Percentiles rank a stretch among this genome's conserved stretches.
These are phyloP conservation scores for Pseudomyrmex dendroicus DNA, from an alignment of 1,140 invertebrate species.

Conservation along the genomic window DNA sequence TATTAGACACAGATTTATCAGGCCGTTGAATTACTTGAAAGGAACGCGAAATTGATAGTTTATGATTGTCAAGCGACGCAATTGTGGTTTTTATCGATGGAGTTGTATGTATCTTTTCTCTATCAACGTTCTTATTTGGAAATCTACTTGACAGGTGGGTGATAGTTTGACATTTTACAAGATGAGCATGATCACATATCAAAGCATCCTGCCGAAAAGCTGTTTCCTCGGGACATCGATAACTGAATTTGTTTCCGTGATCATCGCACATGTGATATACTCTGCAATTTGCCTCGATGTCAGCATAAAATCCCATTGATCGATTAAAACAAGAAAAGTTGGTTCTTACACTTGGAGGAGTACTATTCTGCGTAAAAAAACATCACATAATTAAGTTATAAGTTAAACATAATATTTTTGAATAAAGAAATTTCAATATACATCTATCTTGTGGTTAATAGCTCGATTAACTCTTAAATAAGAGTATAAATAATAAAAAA, in stretches of 20 bases:
- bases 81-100: not conserved
- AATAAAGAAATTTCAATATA: no score
- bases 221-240: constrained; percentile 84
- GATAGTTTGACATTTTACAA: constrained; percentile 82
- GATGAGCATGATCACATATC: constrained; percentile 85
- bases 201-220: constrained; percentile 85
- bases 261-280: constrained; percentile 85
- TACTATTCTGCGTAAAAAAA: constrained; percentile 31
- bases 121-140: not conserved
- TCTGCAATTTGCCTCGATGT: constrained; percentile 83
- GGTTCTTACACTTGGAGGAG: constrained; percentile 40
- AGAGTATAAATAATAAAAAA: no score
- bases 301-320: constrained; percentile 85
- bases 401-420: no score
- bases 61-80: constrained; percentile 3
- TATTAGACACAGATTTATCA: constrained; percentile 38
- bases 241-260: constrained; percentile 84
- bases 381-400: not conserved
- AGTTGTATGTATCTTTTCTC: not conserved
- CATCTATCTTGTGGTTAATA: no score
- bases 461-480: no score
- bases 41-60: constrained; percentile 60
- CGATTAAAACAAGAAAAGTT: constrained; percentile 81
- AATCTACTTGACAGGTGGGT: not conserved
- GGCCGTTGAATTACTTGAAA: constrained; percentile 61